These are phyloP conservation scores for Stegastes partitus DNA, from an alignment of 2,113 vertebrate genomes.

Conservation along the genomic window DNA sequence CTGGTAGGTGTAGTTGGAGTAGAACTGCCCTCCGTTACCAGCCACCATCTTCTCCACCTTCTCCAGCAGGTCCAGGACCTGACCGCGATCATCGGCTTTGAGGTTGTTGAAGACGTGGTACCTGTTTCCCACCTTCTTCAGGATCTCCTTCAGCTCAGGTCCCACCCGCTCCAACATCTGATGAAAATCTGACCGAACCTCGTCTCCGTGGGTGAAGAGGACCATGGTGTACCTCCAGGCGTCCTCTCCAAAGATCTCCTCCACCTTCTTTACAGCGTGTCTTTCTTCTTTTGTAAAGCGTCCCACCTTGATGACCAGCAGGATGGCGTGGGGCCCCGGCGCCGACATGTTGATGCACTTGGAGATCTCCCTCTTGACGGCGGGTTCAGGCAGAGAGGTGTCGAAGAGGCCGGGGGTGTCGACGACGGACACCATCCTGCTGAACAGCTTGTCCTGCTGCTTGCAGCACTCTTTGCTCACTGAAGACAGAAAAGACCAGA, in stretches of 20 bases:
- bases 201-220: conserved; percentile 45
- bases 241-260: conserved; percentile 38
- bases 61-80: conserved; percentile 53
- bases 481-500: background rate
- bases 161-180: background rate
- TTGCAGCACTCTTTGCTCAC: conserved; percentile 16
- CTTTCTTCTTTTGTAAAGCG: background rate
- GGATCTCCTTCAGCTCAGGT: conserved; percentile 20
- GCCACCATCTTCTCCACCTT: conserved; percentile 52
- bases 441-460: background rate
- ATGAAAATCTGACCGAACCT: background rate
- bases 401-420: conserved; percentile 55
- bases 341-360: conserved; percentile 42
- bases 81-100: background rate
- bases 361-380: conserved; percentile 10
- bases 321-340: conserved; percentile 30
- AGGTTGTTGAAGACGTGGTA: conserved; percentile 47
- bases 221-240: conserved; percentile 40
- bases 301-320: conserved; percentile 49
- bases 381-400: background rate
- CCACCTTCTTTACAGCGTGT: conserved; percentile 1
- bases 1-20: conserved; percentile 45
- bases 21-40: conserved; percentile 26
- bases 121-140: conserved; percentile 23
- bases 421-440: conserved; percentile 1